These are phyloP conservation scores for Tenthredo distinguenda DNA, from an alignment of 2,888 invertebrate genomes.

Conservation along the genomic window DNA sequence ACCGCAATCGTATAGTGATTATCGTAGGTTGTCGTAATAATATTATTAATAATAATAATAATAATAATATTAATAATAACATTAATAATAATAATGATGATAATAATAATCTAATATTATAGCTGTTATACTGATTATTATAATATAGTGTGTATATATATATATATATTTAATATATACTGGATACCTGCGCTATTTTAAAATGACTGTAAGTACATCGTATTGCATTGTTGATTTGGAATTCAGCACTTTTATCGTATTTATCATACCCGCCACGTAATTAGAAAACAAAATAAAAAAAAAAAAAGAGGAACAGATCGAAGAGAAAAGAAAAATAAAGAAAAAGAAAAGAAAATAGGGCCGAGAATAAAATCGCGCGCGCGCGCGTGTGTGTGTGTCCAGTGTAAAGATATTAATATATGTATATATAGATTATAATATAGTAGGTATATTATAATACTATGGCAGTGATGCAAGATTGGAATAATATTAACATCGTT, in stretches of 20 bases:
- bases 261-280: conserved; percentile 52
- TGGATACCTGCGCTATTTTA: conserved; percentile 50
- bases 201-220: conserved; percentile 75
- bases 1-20: background rate
- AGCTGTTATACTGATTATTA: background rate
- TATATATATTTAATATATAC: background rate
- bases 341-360: background rate
- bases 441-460: background rate
- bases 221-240: conserved; percentile 77
- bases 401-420: background rate
- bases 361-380: background rate
- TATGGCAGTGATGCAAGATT: background rate
- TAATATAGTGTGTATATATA: background rate
- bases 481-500: background rate
- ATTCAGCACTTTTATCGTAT: conserved; percentile 69
- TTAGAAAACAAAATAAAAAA: background rate
- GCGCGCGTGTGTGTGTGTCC: background rate
- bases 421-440: background rate
- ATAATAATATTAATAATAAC: background rate
- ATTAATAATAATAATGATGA: background rate
- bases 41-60: background rate
- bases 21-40: background rate
- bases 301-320: background rate
- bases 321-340: background rate
- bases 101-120: background rate